Conservation (phyloP, 2,113 vertebrate species). For the Poeciliopsis turrubarensis region DNA sequence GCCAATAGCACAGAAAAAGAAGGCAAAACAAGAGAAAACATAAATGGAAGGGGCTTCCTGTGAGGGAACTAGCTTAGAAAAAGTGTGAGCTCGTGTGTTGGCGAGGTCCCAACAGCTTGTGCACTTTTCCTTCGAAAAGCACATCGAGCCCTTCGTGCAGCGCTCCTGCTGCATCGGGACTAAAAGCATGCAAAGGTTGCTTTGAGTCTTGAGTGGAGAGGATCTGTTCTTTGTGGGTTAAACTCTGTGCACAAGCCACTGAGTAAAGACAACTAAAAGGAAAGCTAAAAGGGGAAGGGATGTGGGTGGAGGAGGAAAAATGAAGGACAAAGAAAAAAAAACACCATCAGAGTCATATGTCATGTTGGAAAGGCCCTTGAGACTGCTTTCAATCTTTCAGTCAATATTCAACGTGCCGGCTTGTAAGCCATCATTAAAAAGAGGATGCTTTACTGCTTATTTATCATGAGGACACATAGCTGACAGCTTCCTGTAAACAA, state of each 20-base stretch:
- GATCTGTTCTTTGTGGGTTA: slow-evolving; percentile 1
- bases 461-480: slow-evolving; percentile 61
- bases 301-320: slow-evolving; percentile 23
- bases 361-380: slow-evolving; percentile 70
- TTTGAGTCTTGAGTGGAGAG: not conserved
- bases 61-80: too few species aligned
- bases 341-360: slow-evolving; percentile 56
- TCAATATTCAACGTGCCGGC: slow-evolving; percentile 63
- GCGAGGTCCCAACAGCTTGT: too few species aligned
- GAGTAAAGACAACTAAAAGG: slow-evolving; percentile 62
- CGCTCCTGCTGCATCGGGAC: not conserved
- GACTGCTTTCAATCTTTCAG: slow-evolving; percentile 73
- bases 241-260: slow-evolving; percentile 40
- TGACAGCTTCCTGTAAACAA: slow-evolving; percentile 76
- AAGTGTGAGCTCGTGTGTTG: too few species aligned
- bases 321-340: slow-evolving; percentile 53
- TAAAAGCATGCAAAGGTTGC: not conserved
- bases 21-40: too few species aligned
- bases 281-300: slow-evolving; percentile 20
- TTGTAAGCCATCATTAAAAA: slow-evolving; percentile 69
- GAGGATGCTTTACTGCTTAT: slow-evolving; percentile 68
- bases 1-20: too few species aligned
- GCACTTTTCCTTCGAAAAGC: too few species aligned
- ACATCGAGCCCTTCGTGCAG: not conserved
- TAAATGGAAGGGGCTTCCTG: too few species aligned